Evolutionary conservation across 2,797 vertebrate genomes (phyloP), one percentile per base, ranked within the genome.

Genomic region (Glossophaga mutica): DNA sequence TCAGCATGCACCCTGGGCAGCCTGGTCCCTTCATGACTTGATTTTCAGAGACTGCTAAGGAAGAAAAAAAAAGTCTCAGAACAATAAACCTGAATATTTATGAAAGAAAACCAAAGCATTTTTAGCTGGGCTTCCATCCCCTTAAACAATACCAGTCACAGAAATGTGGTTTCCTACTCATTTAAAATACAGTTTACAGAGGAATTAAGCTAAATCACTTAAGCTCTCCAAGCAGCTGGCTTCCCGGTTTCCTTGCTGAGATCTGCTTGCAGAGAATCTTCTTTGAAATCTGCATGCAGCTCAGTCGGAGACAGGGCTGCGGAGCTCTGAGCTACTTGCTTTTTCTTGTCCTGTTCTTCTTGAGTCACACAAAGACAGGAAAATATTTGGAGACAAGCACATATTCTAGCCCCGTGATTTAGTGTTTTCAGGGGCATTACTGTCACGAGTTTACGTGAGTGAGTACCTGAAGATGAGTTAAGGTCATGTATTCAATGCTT

Each of bases 131-230:
- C 73, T 81, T 68, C 95, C 74, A 92, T 90, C 81, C 76, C 92
- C 92, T 94, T 96, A 96, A 96, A 97, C 94, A 96, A 94, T 94
- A 84, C 87, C 87, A 96, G 94, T 90, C 74, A 77, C 81, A 92
- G 92, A 90, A 83, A 78, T 96, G 96, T 95, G 97, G 96, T 96
- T 98, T 96, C 96, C 90, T 96, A 97, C 90, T 74, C 93, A 96
- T 97, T 97, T 96, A 96, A 97, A 97, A 95, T 76, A 96, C 78
- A 96, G 96, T 97, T 98, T 95, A 96, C 96, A 95, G 89, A 96
- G 87, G 90, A 96, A 96, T 97, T 96, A 95, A 34, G 57, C 89
- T 96, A 97, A 98, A 95, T 97, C 97, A 77, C 96, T 97, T 97
- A 98, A 98, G 97, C 97, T 97, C 90, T 65, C 50, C 65, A 74